Base-by-base conservation (phyloP, 1,140 invertebrate genomes). In the Akabosia matsudoensis region DNA sequence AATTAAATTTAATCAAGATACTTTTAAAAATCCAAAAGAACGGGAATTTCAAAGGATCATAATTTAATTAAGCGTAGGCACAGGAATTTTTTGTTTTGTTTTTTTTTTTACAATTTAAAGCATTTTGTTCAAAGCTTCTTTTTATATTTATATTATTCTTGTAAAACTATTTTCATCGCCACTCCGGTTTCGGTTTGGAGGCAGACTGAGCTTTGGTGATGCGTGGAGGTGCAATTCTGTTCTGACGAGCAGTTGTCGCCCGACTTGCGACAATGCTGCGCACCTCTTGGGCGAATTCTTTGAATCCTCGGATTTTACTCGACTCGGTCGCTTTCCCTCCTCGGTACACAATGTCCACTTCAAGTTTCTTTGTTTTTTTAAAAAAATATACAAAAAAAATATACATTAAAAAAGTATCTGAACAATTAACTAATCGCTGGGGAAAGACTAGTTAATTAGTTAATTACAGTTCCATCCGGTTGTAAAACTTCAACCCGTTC, bases 211-310 rank as follows among this genome's bases (percentile, higher is more conserved):
- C 28, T 31, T 67, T 67, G 1, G 31, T 56, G 4, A 67, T 67
- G 10, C 61, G 28, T 10, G 61, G 61, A 7, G 61, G 61, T 31
- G 3, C 26, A 2, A 67, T n/a, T 4, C 61, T 24, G n/a, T 67
- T 67, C 61, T 28, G 61, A 24, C 22, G 7, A 30, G 31, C 61
- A 18, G 37, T 10, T 10, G 61, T 67, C 1, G 61, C 10, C 31
- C 61, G 24, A 4, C 24, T 67, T 28, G 61, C 61, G n/a, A n/a
- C 61, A 67, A 67, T 31, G 10, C 28, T 30, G 13, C 61, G 61
- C 14, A 67, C 30, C 28, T 67, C 61, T 10, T 67, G 28, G 4
- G 61, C 61, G 31, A 67, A 67, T 67, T 67, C 61, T 67, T 67
- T 67, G 30, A 67, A 67, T 67, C 22, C 61, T 67, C 30, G 24